Base-by-base conservation (phyloP, 2,888 invertebrate genomes). In the Serripes groenlandicus region DNA sequence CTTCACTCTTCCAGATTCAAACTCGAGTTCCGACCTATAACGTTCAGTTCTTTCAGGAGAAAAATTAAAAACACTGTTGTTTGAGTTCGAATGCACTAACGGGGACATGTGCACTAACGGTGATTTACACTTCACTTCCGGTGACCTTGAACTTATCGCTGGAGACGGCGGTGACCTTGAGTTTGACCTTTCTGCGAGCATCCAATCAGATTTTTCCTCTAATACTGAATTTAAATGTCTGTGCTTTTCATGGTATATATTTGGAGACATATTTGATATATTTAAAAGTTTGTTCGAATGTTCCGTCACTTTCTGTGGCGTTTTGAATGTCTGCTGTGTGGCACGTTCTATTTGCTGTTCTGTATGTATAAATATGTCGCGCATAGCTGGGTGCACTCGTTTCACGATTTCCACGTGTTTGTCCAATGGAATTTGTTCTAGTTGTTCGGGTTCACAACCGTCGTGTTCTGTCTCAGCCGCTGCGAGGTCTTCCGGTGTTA, bases 161-260 rank as follows among this genome's bases (percentile, higher is more conserved):
- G 83, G 82, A 0, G 81, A 78, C 34, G 89, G 89, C 7, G 88
- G 88, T 42, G 88, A 85, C 76, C 89, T 85, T 62, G 89, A 86
- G 64, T 85, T 83, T 64, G 86, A 83, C 77, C 83, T 78, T 71
- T 90, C 88, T 1, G 85, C 84, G 68, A 88, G 64, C 87, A 90
- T 88, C 89, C 89, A 88, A 64, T 90, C 89, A 3, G 87, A 88
- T 60, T 88, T 83, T 11, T 90, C 88, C 54, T 86, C 83, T n/a
- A 79, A 60, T 15, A 81, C 54, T n/a, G 81, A 73, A 42, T 32
- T 56, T 23, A 79, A 73, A 56, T 42, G 76, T 76, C 32, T 75
- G 37, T 66, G 56, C 23, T 76, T 74, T 56, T 64, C 30, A 54
- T 73, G 42, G 62, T 26, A 35, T 72, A 68, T 26, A 23, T 72